Conservation (phyloP, 2,797 vertebrate species). For the Dendrocincla tyrannina region DNA sequence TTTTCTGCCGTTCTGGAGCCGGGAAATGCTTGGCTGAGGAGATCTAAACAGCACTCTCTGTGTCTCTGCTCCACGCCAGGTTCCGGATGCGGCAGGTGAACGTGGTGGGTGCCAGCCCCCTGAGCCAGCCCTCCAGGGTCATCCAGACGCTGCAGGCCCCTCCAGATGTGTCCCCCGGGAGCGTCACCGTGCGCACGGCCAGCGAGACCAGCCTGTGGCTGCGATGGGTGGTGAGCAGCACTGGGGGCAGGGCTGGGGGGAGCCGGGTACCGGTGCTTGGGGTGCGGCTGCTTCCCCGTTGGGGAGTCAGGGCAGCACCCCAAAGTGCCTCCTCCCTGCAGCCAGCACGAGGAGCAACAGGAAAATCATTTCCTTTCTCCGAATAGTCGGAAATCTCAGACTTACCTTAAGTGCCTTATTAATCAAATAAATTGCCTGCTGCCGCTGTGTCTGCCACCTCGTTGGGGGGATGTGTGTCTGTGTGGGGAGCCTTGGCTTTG, state of each 20-base stretch:
- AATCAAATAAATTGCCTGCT: constrained; percentile 10
- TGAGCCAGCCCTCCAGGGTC: constrained; percentile 86
- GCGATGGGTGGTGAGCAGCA: constrained; percentile 85
- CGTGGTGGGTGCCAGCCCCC: constrained; percentile 86
- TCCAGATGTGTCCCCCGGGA: constrained; percentile 85
- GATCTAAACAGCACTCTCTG: accelerated
- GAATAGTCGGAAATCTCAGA: neutral
- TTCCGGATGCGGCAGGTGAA: constrained; percentile 93
- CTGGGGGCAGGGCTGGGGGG: neutral
- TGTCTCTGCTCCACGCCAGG: constrained; percentile 61
- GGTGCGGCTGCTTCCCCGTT: accelerated
- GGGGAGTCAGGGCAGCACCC: neutral
- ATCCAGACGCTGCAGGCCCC: constrained; percentile 93
- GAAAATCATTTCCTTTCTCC: neutral
- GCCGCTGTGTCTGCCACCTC: neutral
- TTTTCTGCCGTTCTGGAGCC: neutral
- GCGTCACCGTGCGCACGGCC: constrained; percentile 85
- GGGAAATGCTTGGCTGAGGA: accelerated
- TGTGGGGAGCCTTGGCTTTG: neutral
- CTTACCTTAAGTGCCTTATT: constrained; percentile 3
- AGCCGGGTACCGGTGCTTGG: neutral
- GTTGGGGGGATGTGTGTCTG: neutral
- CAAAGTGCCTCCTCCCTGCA: accelerated
- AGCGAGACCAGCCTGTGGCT: constrained; percentile 90
- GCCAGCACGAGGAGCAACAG: neutral